phyloP scores from a whole-genome alignment of 2,888 invertebrate genomes.

The Acrobasis consociella region DNA sequence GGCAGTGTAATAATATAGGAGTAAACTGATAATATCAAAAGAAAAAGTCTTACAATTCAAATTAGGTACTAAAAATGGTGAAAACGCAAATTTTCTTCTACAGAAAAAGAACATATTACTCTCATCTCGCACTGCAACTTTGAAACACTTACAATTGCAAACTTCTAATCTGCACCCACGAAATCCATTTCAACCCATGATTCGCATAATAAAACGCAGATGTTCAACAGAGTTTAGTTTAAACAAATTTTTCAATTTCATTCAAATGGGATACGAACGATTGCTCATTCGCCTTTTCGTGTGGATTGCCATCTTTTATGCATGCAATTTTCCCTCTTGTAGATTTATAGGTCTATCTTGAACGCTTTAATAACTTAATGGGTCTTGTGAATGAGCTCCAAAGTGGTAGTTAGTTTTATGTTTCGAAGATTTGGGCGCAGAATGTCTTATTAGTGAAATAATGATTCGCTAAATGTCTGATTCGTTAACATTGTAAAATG shows the following conservation, averaged over 20 bases:
- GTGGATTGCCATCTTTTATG: conserved; percentile 43
- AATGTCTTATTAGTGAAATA: neutral
- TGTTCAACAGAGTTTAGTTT: conserved; percentile 27
- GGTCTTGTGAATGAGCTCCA: neutral
- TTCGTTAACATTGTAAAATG: too few relatives aligned
- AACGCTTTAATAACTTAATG: neutral
- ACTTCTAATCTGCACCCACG: neutral
- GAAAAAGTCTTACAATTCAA: too few relatives aligned
- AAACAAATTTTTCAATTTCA: conserved; percentile 39
- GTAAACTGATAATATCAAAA: too few relatives aligned
- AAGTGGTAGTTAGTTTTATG: neutral
- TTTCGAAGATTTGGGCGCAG: neutral
- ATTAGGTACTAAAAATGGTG: too few relatives aligned
- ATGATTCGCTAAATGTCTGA: too few relatives aligned
- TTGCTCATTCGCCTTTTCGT: conserved; percentile 36
- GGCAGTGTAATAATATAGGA: too few relatives aligned
- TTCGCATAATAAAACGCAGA: neutral
- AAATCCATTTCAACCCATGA: neutral
- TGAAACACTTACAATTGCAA: neutral
- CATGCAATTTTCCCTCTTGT: conserved; percentile 43
- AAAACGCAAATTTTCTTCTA: too few relatives aligned
- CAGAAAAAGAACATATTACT: too few relatives aligned
- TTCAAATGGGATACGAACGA: conserved; percentile 34
- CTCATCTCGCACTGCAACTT: too few relatives aligned
- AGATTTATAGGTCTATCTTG: conserved; percentile 28